Evolutionary conservation across 2,113 vertebrate species (phyloP).

Genomic region (Nanorana parkeri): DNA sequence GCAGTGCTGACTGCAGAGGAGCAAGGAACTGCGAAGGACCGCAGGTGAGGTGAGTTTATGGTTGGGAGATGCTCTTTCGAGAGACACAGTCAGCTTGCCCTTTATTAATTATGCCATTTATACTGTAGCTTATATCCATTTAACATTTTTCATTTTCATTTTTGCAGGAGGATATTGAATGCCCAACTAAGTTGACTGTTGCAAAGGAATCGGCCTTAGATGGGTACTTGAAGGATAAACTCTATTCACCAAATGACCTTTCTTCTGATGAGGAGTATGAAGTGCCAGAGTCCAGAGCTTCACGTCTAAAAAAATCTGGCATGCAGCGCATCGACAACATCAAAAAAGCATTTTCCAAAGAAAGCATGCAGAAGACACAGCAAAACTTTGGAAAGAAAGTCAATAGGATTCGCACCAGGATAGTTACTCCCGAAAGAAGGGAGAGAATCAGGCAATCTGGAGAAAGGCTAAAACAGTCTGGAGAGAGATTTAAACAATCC

Average conservation of each 20-base stretch:
- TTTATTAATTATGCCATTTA: too few relatives aligned
- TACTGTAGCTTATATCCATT: neutral
- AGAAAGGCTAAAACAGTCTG: slow-evolving; percentile 85
- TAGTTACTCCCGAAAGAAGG: slow-evolving; percentile 88
- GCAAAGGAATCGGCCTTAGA: slow-evolving; percentile 76
- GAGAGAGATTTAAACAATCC: slow-evolving; percentile 88
- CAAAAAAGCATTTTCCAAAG: slow-evolving; percentile 94
- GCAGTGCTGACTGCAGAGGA: too few relatives aligned
- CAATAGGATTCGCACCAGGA: slow-evolving; percentile 88
- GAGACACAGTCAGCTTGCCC: too few relatives aligned
- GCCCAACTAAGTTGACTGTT: slow-evolving; percentile 86
- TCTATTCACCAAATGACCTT: slow-evolving; percentile 85
- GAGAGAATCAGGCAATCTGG: slow-evolving; percentile 91
- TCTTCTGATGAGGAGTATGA: slow-evolving; percentile 96
- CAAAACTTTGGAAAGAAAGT: slow-evolving; percentile 90
- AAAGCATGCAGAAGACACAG: slow-evolving; percentile 91
- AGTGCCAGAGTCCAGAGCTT: slow-evolving; percentile 81
- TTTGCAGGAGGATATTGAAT: slow-evolving; percentile 82
- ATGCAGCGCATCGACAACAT: slow-evolving; percentile 88
- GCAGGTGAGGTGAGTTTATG: too few relatives aligned
- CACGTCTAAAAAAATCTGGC: slow-evolving; percentile 86
- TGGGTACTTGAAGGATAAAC: slow-evolving; percentile 76
- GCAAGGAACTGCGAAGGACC: too few relatives aligned
- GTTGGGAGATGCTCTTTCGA: too few relatives aligned
- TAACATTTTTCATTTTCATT: slow-evolving; percentile 35